phyloP scores from a whole-genome alignment of 2,113 vertebrate genomes.

The Gallinago undulata region DNA sequence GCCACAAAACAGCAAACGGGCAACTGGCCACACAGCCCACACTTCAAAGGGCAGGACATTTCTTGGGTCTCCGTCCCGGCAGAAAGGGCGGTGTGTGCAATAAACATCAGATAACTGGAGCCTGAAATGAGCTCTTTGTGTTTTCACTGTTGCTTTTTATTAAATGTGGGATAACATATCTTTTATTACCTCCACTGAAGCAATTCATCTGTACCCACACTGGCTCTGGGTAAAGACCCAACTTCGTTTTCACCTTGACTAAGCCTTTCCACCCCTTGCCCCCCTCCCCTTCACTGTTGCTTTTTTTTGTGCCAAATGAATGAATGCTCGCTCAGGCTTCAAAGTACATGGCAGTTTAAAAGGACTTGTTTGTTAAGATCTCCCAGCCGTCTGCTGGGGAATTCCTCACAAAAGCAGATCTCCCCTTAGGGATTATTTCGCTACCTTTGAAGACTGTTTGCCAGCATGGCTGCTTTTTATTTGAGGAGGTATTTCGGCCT shows the following conservation, averaged over 20 bases:
- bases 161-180: constrained; percentile 29
- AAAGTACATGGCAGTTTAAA: constrained; percentile 26
- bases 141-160: constrained; percentile 56
- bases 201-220: constrained; percentile 27
- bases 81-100: background rate
- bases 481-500: constrained; percentile 43
- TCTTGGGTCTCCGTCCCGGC: background rate
- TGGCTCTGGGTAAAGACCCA: background rate
- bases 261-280: background rate
- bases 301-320: constrained; percentile 39
- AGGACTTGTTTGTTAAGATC: constrained; percentile 28
- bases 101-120: constrained; percentile 29
- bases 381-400: constrained; percentile 36
- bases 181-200: constrained; percentile 25
- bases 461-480: constrained; percentile 52
- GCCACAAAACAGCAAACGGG: background rate
- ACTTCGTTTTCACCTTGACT: constrained; percentile 27
- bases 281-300: background rate
- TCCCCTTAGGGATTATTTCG: constrained; percentile 24
- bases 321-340: constrained; percentile 49
- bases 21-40: background rate
- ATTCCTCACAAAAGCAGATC: constrained; percentile 37
- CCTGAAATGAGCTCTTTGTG: constrained; percentile 17
- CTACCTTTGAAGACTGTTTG: constrained; percentile 30
- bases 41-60: constrained; percentile 10